These are phyloP conservation scores for Drosophila elegans DNA, from an alignment of 1,140 invertebrate species.

Conservation along the genomic window DNA sequence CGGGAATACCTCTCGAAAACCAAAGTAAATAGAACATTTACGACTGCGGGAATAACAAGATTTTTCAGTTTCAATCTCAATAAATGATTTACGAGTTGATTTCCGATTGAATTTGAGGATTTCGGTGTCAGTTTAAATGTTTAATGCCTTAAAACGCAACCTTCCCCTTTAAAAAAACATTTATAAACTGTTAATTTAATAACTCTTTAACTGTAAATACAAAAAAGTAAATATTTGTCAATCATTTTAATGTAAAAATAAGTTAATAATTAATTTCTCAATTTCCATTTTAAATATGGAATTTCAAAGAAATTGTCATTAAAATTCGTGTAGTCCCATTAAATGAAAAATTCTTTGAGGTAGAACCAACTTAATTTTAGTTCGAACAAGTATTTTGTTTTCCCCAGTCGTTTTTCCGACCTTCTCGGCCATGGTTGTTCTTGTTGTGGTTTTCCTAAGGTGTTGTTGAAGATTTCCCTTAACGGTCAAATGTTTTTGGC, in stretches of 20 bases:
- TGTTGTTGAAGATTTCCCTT: slow-evolving; percentile 41
- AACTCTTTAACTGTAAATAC: no score
- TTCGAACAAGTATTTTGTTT: slow-evolving; percentile 47
- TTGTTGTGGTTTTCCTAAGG: slow-evolving; percentile 7
- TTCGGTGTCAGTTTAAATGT: background rate
- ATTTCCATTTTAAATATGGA: background rate
- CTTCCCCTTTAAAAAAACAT: no score
- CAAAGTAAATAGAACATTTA: slow-evolving; percentile 28
- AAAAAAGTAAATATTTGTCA: no score
- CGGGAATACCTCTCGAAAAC: background rate
- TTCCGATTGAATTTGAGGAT: background rate
- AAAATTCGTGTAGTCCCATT: background rate
- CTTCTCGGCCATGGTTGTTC: background rate
- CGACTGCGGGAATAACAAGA: slow-evolving; percentile 6
- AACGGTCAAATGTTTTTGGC: slow-evolving; percentile 67
- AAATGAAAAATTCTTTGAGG: background rate
- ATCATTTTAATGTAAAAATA: background rate
- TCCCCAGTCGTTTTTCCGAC: background rate
- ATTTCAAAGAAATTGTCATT: background rate
- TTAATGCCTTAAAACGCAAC: no score
- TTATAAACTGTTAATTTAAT: no score
- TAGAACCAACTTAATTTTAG: slow-evolving; percentile 52
- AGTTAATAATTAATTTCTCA: background rate
- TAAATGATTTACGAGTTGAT: background rate
- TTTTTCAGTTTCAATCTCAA: slow-evolving; percentile 6